Percentiles rank a stretch among this genome's conserved stretches.
phyloP scores from a whole-genome alignment of 2,888 invertebrate species.

The Melipona bicolor region DNA sequence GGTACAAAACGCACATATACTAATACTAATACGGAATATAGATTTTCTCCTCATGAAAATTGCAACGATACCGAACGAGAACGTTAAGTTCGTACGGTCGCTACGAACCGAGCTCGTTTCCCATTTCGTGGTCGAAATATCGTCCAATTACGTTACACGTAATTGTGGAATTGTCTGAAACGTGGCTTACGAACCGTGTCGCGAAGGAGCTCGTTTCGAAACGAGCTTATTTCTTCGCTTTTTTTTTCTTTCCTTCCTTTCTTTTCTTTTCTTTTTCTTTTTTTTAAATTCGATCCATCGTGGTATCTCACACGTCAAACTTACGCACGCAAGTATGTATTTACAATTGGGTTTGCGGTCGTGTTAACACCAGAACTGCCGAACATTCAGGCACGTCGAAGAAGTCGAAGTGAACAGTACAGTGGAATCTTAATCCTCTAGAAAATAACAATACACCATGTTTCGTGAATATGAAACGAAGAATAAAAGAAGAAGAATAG shows the following conservation, averaged over 20 bases:
- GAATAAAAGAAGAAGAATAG: too few relatives aligned
- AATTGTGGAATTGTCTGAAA: neutral
- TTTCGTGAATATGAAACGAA: too few relatives aligned
- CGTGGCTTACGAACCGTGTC: neutral
- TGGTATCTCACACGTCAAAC: neutral
- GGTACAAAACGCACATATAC: neutral
- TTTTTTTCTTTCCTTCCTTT: too few relatives aligned
- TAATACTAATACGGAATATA: neutral
- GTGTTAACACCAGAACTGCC: neutral
- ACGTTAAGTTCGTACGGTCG: neutral
- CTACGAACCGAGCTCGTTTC: neutral
- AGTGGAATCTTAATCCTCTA: neutral
- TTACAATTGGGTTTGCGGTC: neutral
- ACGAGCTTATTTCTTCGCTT: neutral
- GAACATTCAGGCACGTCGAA: neutral
- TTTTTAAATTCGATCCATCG: neutral
- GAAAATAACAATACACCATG: too few relatives aligned
- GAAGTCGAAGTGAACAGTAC: neutral
- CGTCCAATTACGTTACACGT: neutral
- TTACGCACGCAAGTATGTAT: neutral
- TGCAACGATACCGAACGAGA: neutral
- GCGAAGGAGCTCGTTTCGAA: neutral
- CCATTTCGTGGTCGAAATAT: neutral
- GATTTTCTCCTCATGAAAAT: conserved; percentile 9
- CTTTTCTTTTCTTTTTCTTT: too few relatives aligned